A percentile compares a stretch with the other conserved stretches of the same genome.
Evolutionary conservation across 2,113 vertebrate genomes (phyloP).

Genomic region (Circaetus cinerascens): DNA sequence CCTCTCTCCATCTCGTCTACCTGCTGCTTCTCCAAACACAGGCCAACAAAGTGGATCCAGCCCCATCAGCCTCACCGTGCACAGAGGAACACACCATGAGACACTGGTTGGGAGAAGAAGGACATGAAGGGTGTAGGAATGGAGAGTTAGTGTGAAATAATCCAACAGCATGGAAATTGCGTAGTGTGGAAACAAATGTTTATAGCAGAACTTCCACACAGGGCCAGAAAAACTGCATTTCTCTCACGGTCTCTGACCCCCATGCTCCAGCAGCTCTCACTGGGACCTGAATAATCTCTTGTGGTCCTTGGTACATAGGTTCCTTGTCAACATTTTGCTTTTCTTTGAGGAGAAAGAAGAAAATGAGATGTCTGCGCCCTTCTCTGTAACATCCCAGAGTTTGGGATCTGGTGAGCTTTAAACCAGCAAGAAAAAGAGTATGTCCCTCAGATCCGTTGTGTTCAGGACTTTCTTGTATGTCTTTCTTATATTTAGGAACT

Average conservation of each 20-base stretch:
- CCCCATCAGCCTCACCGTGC: background rate
- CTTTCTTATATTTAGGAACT: background rate
- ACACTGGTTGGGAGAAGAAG: background rate
- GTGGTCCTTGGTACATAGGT: background rate
- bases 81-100: background rate
- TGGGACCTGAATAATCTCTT: background rate
- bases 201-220: background rate
- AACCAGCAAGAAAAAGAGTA: background rate
- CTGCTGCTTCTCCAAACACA: background rate
- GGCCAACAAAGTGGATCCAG: background rate
- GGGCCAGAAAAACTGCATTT: background rate
- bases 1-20: background rate
- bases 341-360: background rate
- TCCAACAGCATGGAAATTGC: background rate
- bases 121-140: background rate
- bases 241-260: background rate
- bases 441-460: background rate
- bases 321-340: background rate
- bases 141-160: background rate
- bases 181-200: background rate
- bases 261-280: background rate
- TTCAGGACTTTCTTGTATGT: background rate
- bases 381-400: background rate
- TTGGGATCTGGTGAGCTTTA: background rate
- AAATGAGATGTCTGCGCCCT: background rate